Base-by-base conservation (phyloP, 2,888 invertebrate genomes). In the Pyrrhosoma nymphula region DNA sequence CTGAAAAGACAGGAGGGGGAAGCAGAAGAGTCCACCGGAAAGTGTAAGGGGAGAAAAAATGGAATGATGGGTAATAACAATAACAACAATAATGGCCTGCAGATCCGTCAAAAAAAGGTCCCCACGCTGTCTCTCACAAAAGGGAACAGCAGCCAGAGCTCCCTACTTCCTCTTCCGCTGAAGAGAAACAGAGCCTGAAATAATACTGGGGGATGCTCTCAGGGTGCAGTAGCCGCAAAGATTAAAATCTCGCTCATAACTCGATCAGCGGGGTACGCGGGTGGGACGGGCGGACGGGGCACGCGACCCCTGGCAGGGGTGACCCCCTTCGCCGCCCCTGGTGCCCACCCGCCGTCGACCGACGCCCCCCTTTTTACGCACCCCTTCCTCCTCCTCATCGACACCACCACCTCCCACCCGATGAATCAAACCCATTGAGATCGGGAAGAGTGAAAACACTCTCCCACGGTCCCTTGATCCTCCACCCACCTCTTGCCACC, bases 201-300 rank as follows among this genome's bases (percentile, higher is more conserved):
- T 82, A 82, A 82, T 82, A 82, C 82, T 35, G 16, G 30, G 82
- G 30, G 82, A 35, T 35, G 82, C 82, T 82, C 18, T n/a, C 2
- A 35, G 30, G 82, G 30, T 30, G 26, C 30, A 26, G 23, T 30
- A 63, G 30, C 39, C 93, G 39, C 26, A 35, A 91, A 93, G 93
- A 93, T 93, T 93, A 93, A 93, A 93, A 93, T 93, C 93, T 93
- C 93, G 39, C 93, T 63, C 93, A 47, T 93, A 93, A 93, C 93
- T 93, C 93, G 93, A 93, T 93, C 69, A 93, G 63, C 12, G 69
- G 35, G 90, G 56, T n/a, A 26, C 69, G 69, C 93, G 93, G 82
- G 82, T 82, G 82, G 69, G 63, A 63, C 63, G 91, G 93, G 75
- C 47, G 47, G 0, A n/a, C 35, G 23, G 3, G 30, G 18, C 82